A percentile compares a stretch with the other conserved stretches of the same genome.
Conservation (phyloP, 2,797 vertebrate species). For the Pangasius larnaudii region DNA sequence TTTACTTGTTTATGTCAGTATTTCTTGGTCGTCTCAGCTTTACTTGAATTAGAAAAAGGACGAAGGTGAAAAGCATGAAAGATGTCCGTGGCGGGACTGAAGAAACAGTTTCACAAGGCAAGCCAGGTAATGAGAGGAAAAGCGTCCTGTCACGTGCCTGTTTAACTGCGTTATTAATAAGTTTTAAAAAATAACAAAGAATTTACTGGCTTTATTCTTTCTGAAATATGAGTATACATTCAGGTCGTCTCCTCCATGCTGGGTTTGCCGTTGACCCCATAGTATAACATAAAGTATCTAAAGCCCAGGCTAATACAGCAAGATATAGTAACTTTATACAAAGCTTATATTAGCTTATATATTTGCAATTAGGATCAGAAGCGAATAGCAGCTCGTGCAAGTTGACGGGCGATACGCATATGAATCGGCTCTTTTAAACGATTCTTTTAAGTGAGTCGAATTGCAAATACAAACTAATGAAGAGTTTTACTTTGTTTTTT, state of each 20-base stretch:
- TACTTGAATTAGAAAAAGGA: background rate
- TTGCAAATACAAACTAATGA: background rate
- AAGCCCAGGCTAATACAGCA: background rate
- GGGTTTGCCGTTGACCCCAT: background rate
- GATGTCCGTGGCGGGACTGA: slow-evolving; percentile 90
- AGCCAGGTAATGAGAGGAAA: slow-evolving; percentile 81
- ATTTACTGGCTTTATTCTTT: background rate
- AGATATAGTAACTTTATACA: background rate
- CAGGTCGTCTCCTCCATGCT: background rate
- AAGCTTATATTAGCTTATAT: background rate
- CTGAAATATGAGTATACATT: background rate
- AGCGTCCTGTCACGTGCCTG: background rate
- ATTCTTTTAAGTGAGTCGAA: background rate
- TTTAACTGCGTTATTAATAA: background rate
- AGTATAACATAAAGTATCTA: background rate
- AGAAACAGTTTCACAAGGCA: slow-evolving; percentile 93
- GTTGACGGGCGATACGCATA: background rate
- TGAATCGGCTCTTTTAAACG: slow-evolving; percentile 7
- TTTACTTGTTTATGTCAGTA: background rate
- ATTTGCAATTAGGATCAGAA: background rate
- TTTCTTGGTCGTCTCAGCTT: slow-evolving; percentile 7
- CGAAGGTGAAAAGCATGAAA: slow-evolving; percentile 22
- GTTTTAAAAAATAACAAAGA: background rate
- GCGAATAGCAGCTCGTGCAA: background rate
- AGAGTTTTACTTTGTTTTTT: background rate